These are phyloP conservation scores for Gobio occitaniae DNA, from an alignment of 2,797 vertebrate species.

Conservation along the genomic window DNA sequence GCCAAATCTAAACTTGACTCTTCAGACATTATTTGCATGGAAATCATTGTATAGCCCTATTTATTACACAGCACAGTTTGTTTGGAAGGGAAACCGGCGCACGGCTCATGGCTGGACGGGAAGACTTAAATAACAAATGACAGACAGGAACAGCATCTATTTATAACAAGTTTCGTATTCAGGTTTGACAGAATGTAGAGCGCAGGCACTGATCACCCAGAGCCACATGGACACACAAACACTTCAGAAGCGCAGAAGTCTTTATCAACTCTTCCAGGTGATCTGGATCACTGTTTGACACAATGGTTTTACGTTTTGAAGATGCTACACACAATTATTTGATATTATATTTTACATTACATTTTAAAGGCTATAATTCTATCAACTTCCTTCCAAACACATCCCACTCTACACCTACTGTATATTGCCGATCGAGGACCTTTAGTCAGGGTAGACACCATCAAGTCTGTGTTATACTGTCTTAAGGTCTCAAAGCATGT, in stretches of 20 bases:
- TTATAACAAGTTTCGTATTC: conserved; percentile 78
- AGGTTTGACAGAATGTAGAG: conserved; percentile 73
- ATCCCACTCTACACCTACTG: not conserved
- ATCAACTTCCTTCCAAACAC: not conserved
- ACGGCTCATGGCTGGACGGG: conserved; percentile 46
- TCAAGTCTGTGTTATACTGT: not conserved
- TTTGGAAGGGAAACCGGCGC: conserved; percentile 58
- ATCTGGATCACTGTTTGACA: not conserved
- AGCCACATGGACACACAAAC: conserved; percentile 64
- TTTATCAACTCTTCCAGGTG: not conserved
- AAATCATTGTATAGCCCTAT: conserved; percentile 32
- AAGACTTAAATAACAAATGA: conserved; percentile 54
- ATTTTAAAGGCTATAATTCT: not conserved
- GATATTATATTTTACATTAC: not conserved
- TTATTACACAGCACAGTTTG: conserved; percentile 54
- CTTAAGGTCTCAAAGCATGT: not conserved
- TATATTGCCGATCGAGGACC: not conserved
- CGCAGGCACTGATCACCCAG: conserved; percentile 54
- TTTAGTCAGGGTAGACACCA: not conserved
- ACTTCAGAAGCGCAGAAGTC: not conserved
- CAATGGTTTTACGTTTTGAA: not conserved
- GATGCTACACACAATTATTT: not conserved
- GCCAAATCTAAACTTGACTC: conserved; percentile 30
- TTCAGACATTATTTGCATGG: conserved; percentile 31
- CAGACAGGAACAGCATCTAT: conserved; percentile 72